Percentiles rank a stretch among this genome's conserved stretches.
phyloP scores from a whole-genome alignment of 2,888 invertebrate species.

The Caenorhabditis panamensis region DNA sequence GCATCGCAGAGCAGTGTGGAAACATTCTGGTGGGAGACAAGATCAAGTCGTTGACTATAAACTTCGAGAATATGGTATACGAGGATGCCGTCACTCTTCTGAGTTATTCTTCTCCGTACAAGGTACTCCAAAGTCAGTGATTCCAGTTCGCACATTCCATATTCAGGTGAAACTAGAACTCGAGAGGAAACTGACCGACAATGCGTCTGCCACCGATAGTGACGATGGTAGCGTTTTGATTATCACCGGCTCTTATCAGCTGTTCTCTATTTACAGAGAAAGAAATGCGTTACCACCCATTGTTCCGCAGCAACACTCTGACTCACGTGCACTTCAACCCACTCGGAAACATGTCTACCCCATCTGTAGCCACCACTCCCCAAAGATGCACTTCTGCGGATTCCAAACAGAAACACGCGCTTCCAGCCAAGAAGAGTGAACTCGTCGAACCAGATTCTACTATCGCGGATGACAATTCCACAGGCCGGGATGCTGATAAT shows the following conservation, averaged over 20 bases:
- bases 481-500: constrained; percentile 33
- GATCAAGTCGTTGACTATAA: constrained; percentile 90
- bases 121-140: constrained; percentile 84
- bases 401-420: constrained; percentile 65
- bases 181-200: constrained; percentile 66
- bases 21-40: constrained; percentile 90
- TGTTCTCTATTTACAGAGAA: constrained; percentile 39
- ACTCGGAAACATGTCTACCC: constrained; percentile 33
- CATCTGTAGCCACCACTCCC: constrained; percentile 34
- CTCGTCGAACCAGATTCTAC: constrained; percentile 58
- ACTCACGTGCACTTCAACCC: constrained; percentile 73
- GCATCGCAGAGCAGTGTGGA: constrained; percentile 91
- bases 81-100: constrained; percentile 93
- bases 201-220: constrained; percentile 40
- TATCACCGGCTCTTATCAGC: not conserved
- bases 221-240: constrained; percentile 43
- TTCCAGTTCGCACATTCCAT: too few species aligned
- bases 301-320: constrained; percentile 73
- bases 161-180: constrained; percentile 70
- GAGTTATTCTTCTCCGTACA: constrained; percentile 93
- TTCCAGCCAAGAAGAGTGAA: constrained; percentile 37
- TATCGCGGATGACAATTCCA: constrained; percentile 32
- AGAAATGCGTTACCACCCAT: constrained; percentile 67
- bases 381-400: constrained; percentile 62
- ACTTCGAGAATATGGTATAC: constrained; percentile 91